Evolutionary conservation across 2,888 invertebrate genomes (phyloP), one percentile per base, ranked within the genome.

Genomic region (Meloe dianella): DNA sequence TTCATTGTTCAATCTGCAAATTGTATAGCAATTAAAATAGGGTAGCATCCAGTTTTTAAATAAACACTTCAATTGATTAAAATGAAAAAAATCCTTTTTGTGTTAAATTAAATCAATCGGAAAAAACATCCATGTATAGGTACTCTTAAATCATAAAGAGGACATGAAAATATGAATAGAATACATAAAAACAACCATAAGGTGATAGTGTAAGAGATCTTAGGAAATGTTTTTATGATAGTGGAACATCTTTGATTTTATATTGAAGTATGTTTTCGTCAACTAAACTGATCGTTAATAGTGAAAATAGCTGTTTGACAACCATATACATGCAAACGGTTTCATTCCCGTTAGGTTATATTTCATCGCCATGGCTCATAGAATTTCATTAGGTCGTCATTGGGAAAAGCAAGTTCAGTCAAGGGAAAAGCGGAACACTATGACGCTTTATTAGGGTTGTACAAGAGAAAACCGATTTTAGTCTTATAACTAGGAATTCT

Each of bases 341-440:
- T 72, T 71, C 74, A 70, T 73, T 70, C 74, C 76, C 73, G 74
- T 70, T 75, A 74, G 67, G 75, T 75, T 76, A 76, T 80, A 80
- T 80, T 78, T 80, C 77, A 78, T 78, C 77, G 77, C 77, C 75
- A 81, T 80, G 80, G 77, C 79, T 78, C 81, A 81, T 81, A 80
- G 81, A 81, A 79, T 80, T 81, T 81, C 81, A 81, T 80, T 80
- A 80, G 79, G 79, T 79, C 79, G 80, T 80, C 80, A 80, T 78
- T 73, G 79, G 75, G 78, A 78, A 65, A 77, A 75, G 77, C 76
- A 79, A 75, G 76, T 77, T 75, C 79, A 79, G 73, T 77, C 77
- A 75, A 80, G 80, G 78, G 79, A 78, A 80, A 78, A 79, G 78
- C 78, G 78, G 77, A 80, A 77, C 75, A 77, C 76, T 74, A 76